Base-by-base conservation (phyloP, 1,140 invertebrate species). In the Bombus waltoni region DNA sequence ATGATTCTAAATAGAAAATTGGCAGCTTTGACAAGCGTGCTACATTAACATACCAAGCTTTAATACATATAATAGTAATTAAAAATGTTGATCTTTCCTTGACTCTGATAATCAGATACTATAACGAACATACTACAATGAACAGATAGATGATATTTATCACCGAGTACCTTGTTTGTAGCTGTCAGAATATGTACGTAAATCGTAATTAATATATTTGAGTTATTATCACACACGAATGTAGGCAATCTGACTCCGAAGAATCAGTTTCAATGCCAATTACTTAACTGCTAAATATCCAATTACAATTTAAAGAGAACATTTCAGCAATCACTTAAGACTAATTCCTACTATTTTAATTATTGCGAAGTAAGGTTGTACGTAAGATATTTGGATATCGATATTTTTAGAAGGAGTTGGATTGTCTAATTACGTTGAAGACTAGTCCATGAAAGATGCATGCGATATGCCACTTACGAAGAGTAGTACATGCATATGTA, bases 381-480 rank as follows among this genome's bases (percentile, higher is more conserved):
- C 18, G 6, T 53, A 8, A 22, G 47, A 86, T 89, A 88, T 82
- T 68, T 77, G 25, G 22, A 13, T 10, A 10, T 74, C 74, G 73
- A 65, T 53, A 53, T 62, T 85, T 81, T 75, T 83, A 86, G n/a
- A 65, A n/a, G 32, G 38, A 82, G 83, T 88, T 87, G 89, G 83
- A 86, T 88, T 83, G 68, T 86, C 81, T 66, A 86, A 81, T 88
- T 35, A 44, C 77, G 53, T 70, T 66, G 76, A 83, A 79, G 66
- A 76, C 35, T 86, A 88, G 53, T 91, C 53, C 44, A 73, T 11
- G 71, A 88, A 85, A 66, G 13, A 77, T 84, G 87, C 81, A 90
- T 88, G 89, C 83, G 62, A 90, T 88, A 85, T 81, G 70, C 76
- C 78, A 90, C 82, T 87, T 90, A 80, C 59, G 87, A 86, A 87